Percentiles rank a stretch among this genome's conserved stretches.
Conservation (phyloP, 2,888 invertebrate genomes). For the Oxystoma pomonae region DNA sequence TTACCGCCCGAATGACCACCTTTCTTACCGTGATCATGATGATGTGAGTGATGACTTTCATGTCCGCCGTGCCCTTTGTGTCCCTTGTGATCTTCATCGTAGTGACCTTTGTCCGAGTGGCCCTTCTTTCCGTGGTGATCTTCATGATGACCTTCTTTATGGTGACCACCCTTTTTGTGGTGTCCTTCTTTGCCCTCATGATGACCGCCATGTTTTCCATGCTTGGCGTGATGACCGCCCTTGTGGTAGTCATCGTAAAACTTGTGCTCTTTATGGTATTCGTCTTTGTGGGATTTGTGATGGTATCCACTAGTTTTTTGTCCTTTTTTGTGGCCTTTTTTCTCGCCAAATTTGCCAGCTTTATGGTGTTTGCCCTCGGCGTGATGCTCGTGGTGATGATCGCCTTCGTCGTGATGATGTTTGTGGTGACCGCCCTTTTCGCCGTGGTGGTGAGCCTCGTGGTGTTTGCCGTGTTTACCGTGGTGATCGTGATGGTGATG, state of each 20-base stretch:
- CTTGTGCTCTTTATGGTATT: conserved; percentile 82
- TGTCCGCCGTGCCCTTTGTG: conserved; percentile 77
- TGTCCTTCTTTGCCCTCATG: conserved; percentile 73
- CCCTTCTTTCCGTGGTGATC: conserved; percentile 80
- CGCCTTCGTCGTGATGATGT: conserved; percentile 72
- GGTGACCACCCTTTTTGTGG: conserved; percentile 77
- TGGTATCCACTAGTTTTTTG: conserved; percentile 81
- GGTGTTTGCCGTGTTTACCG: conserved; percentile 70
- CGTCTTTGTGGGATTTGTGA: conserved; percentile 83
- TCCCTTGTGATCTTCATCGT: conserved; percentile 79
- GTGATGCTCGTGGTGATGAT: conserved; percentile 72
- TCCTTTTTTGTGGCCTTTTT: conserved; percentile 81
- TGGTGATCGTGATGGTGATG: conserved; percentile 77
- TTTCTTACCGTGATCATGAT: conserved; percentile 76
- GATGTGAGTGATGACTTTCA: conserved; percentile 70
- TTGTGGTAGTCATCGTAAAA: conserved; percentile 87
- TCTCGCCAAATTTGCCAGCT: conserved; percentile 74
- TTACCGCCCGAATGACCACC: conserved; percentile 71
- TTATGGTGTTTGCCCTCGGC: conserved; percentile 75
- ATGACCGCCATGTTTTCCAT: conserved; percentile 74
- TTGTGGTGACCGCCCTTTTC: conserved; percentile 79
- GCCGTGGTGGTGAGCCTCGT: conserved; percentile 71
- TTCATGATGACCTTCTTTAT: conserved; percentile 74
- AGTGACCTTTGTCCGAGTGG: conserved; percentile 79
- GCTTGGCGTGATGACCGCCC: conserved; percentile 78